Evolutionary conservation across 2,888 invertebrate species (phyloP).

Genomic region (Podotricha telesiphe): DNA sequence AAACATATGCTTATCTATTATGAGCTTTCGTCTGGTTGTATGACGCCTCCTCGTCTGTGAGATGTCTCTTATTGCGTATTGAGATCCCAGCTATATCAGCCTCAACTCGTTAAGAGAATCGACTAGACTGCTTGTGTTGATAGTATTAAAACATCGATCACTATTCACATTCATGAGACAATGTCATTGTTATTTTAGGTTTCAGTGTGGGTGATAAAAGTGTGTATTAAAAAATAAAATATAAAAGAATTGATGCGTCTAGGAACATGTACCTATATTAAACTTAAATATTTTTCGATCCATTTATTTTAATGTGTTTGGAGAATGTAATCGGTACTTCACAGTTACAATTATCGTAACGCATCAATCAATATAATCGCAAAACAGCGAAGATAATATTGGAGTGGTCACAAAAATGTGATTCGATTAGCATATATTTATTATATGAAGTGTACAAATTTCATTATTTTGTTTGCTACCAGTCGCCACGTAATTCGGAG

Average conservation of each 20-base stretch:
- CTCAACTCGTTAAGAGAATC: constrained; percentile 37
- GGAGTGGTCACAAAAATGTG: constrained; percentile 40
- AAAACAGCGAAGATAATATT: constrained; percentile 34
- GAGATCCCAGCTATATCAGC: constrained; percentile 47
- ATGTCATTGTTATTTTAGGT: constrained; percentile 9
- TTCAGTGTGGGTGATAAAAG: background rate
- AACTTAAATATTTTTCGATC: background rate
- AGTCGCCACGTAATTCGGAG: constrained; percentile 32
- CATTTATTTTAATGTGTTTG: background rate
- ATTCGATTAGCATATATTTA: constrained; percentile 37
- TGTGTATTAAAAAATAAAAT: too few species aligned
- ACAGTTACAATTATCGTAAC: constrained; percentile 27
- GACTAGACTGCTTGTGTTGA: constrained; percentile 29
- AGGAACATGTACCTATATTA: too few species aligned
- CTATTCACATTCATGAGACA: constrained; percentile 10
- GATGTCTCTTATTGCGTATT: constrained; percentile 49
- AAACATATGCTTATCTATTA: constrained; percentile 63
- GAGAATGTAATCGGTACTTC: constrained; percentile 11
- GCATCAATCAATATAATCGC: constrained; percentile 37
- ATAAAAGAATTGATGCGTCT: background rate
- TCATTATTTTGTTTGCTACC: constrained; percentile 36
- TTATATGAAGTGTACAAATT: constrained; percentile 35
- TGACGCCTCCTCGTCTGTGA: constrained; percentile 66
- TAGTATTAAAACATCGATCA: constrained; percentile 31
- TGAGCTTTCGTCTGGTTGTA: constrained; percentile 57